Conservation (phyloP, 1,140 invertebrate species). For the Apis dorsata region DNA sequence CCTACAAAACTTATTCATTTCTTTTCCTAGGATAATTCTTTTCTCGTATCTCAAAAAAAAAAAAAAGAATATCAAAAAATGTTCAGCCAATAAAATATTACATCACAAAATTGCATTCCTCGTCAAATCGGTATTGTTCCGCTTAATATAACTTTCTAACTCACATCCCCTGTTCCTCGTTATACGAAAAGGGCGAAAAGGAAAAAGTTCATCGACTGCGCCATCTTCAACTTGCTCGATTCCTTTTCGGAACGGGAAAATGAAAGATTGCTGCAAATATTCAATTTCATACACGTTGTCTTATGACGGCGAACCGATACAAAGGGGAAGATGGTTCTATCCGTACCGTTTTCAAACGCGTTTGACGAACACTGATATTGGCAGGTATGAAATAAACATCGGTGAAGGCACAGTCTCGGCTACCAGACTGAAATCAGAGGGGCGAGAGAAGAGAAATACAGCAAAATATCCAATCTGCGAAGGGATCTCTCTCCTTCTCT, state of each 20-base stretch:
- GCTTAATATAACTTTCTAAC: neutral
- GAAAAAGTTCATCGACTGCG: neutral
- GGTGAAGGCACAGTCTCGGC: slow-evolving; percentile 22
- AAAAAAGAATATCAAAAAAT: no score
- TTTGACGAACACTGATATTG: slow-evolving; percentile 46
- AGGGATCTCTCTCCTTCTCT: neutral
- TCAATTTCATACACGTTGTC: slow-evolving; percentile 18
- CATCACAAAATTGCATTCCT: neutral
- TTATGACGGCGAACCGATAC: neutral
- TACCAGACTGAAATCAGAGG: neutral
- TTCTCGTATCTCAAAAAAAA: no score
- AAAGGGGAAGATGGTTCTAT: neutral
- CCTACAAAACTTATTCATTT: no score
- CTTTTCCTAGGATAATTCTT: no score
- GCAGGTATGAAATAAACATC: slow-evolving; percentile 47
- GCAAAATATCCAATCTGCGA: slow-evolving; percentile 40
- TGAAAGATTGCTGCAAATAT: neutral
- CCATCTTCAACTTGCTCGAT: neutral
- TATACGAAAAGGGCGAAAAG: no score
- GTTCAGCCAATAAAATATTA: neutral
- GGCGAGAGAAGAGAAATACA: slow-evolving; percentile 21
- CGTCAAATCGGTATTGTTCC: neutral
- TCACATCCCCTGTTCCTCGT: no score
- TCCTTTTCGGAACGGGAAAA: no score
- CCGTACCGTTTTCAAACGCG: neutral